These are phyloP conservation scores for Octopus sinensis DNA, from an alignment of 1,140 invertebrate species.

Conservation along the genomic window DNA sequence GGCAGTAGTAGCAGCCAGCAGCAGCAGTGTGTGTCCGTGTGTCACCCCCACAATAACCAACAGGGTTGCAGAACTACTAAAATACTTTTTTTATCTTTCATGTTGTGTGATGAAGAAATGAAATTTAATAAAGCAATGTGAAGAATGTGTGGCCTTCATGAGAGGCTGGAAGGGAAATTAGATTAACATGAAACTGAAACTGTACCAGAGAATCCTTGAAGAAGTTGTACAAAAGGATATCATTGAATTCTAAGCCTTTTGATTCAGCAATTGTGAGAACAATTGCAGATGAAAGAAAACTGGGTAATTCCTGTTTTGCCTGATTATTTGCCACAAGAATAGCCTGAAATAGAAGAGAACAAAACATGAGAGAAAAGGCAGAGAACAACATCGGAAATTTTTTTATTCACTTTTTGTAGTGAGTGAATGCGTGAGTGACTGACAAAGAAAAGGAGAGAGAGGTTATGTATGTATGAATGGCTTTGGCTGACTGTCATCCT, in stretches of 20 bases:
- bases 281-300: conserved; percentile 36
- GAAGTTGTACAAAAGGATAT: conserved; percentile 51
- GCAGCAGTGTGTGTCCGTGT: no score
- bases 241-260: conserved; percentile 52
- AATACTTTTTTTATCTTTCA: no score
- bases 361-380: not conserved
- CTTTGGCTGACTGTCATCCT: no score
- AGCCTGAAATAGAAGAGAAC: not conserved
- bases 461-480: no score
- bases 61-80: no score
- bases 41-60: no score
- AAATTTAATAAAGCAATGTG: conserved; percentile 33
- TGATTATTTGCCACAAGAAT: conserved; percentile 48
- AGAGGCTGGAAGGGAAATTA: not conserved
- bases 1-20: no score
- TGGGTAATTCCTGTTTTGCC: conserved; percentile 28
- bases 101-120: conserved; percentile 16
- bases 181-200: not conserved
- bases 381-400: no score
- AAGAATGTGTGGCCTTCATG: conserved; percentile 6
- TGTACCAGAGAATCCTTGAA: conserved; percentile 49
- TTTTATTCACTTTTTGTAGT: no score
- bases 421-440: no score
- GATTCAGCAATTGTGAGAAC: conserved; percentile 51
- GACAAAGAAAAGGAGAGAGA: no score